phyloP scores from a whole-genome alignment of 2,113 vertebrate genomes.

The Entomyzon cyanotis region DNA sequence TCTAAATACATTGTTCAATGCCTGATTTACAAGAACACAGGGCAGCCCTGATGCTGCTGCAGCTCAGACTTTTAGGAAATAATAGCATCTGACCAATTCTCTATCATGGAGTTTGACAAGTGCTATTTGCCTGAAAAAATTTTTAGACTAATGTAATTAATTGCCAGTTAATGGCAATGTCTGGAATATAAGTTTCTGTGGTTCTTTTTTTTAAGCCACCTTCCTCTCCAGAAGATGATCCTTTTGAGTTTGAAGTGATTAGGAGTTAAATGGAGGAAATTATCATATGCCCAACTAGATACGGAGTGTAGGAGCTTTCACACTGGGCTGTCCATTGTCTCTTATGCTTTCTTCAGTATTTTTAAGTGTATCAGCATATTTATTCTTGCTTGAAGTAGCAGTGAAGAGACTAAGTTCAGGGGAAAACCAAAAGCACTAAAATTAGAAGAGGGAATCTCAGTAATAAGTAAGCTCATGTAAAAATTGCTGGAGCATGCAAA shows the following conservation, averaged over 20 bases:
- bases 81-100: not conserved
- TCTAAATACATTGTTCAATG: slow-evolving; percentile 43
- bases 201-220: not conserved
- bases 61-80: not conserved
- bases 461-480: not conserved
- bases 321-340: not conserved
- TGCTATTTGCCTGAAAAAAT: not conserved
- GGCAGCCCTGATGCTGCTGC: not conserved
- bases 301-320: not conserved
- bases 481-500: not conserved
- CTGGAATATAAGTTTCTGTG: not conserved
- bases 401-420: not conserved
- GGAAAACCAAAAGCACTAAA: not conserved
- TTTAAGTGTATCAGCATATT: not conserved
- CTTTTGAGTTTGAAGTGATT: not conserved
- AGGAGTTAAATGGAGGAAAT: not conserved
- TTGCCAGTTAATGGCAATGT: not conserved
- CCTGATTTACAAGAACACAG: slow-evolving; percentile 1
- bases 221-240: not conserved
- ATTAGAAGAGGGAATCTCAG: not conserved
- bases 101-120: not conserved
- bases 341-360: not conserved
- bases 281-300: not conserved
- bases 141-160: not conserved
- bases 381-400: not conserved